Evolutionary conservation across 2,797 vertebrate genomes (phyloP), one percentile per base, ranked within the genome.

Genomic region (Melanotaenia trifasciata): DNA sequence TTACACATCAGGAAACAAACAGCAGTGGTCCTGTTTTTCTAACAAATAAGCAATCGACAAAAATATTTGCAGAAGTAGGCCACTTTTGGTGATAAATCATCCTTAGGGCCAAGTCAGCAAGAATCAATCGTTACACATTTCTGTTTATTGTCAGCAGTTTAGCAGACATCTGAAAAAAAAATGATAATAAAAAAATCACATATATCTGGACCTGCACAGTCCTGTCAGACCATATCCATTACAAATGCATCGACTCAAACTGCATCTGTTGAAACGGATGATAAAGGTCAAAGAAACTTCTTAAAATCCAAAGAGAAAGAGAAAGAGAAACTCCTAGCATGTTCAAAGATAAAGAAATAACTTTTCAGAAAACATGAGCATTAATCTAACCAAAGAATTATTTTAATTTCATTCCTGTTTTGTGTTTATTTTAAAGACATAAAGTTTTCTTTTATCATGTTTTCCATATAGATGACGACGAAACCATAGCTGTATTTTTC

Each of bases 31-130:
- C 40, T 22, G 11, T 47, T 70, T 77, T 66, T 35, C n/a, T 58
- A 38, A 53, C 45, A 80, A 78, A 76, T 20, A 45, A 33, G 70
- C 26, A 70, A 67, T 70, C 2, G 32, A 64, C 64, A 67, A 36
- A 70, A 71, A 69, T 74, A 51, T 58, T 65, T 66, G 24, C 62
- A 58, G 66, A 85, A 87, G 79, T 74, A 64, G 75, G 78, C 80
- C 59, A 73, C 70, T 73, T 70, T 58, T 79, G 75, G 12, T 75
- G 78, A 84, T 88, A 79, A 86, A 72, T 88, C 78, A 84, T 80
- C 78, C 43, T 80, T 68, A 74, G 70, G 70, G 78, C 64, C 11
- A 18, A 77, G 72, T 33, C 82, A 76, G 75, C 57, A 63, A 63
- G 5, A 74, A 66, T 80, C 76, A 65, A 70, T 86, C 84, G 79